Evolutionary conservation across 2,797 vertebrate genomes (phyloP).

Genomic region (Sebastes variabilis): DNA sequence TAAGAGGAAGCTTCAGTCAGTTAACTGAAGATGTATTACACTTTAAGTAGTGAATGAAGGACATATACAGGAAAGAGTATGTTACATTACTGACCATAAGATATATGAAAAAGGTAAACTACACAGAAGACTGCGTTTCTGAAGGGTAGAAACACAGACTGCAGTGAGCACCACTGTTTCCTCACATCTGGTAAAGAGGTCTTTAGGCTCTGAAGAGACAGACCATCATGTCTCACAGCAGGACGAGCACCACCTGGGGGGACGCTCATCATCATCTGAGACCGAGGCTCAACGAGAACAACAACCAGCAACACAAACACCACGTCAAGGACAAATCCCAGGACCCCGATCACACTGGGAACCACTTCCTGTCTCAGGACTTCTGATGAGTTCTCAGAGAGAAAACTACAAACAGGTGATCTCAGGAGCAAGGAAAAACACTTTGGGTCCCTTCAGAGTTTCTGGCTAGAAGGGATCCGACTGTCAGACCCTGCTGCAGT

Average conservation of each 20-base stretch:
- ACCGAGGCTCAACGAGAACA: conserved; percentile 32
- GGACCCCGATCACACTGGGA: conserved; percentile 11
- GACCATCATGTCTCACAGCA: conserved; percentile 36
- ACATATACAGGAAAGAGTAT: too few relatives aligned
- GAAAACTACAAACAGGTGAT: conserved; percentile 4
- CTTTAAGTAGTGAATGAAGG: too few relatives aligned
- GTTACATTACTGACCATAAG: too few relatives aligned
- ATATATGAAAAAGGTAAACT: too few relatives aligned
- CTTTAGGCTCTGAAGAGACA: conserved; percentile 14
- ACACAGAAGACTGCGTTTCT: not conserved
- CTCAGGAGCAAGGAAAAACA: not conserved
- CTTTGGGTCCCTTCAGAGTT: not conserved
- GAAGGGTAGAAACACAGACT: not conserved
- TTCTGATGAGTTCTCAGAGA: conserved; percentile 34
- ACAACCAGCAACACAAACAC: conserved; percentile 37
- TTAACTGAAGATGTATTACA: too few relatives aligned
- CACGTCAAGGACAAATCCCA: conserved; percentile 46
- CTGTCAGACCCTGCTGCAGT: too few relatives aligned
- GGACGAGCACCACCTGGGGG: conserved; percentile 31
- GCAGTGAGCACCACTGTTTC: not conserved
- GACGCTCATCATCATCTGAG: conserved; percentile 39
- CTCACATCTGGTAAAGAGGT: conserved; percentile 38
- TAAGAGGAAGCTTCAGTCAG: too few relatives aligned
- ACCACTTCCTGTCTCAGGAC: conserved; percentile 12
- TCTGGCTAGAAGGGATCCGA: too few relatives aligned